Evolutionary conservation across 2,888 invertebrate species (phyloP).

Genomic region (Sthenelais limicola): DNA sequence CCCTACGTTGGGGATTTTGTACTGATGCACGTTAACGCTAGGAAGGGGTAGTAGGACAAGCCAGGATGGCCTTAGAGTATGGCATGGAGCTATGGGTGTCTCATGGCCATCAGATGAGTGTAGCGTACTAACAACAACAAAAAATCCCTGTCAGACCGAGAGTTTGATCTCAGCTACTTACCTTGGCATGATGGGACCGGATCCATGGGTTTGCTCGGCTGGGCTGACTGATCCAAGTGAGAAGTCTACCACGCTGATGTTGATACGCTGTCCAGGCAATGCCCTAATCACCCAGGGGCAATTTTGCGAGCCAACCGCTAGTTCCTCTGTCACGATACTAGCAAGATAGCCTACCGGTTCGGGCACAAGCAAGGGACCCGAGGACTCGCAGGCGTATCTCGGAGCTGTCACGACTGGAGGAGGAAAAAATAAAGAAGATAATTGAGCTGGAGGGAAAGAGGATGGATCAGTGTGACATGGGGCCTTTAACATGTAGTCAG

Average conservation of each 20-base stretch:
- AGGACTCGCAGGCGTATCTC: conserved; percentile 28
- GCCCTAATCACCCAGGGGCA: conserved; percentile 49
- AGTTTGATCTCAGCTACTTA: background rate
- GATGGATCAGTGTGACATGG: too few species aligned
- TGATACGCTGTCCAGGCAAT: conserved; percentile 48
- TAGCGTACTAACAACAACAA: background rate
- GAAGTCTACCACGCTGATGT: conserved; percentile 50
- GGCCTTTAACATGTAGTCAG: too few species aligned
- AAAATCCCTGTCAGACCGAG: background rate
- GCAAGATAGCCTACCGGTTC: conserved; percentile 26
- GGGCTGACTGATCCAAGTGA: conserved; percentile 2
- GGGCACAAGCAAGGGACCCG: conserved; percentile 32
- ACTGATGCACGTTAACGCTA: background rate
- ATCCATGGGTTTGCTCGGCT: background rate
- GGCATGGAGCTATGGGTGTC: too few species aligned
- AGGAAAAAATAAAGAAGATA: background rate
- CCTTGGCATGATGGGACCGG: conserved; percentile 30
- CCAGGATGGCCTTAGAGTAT: too few species aligned
- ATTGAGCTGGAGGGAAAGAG: too few species aligned
- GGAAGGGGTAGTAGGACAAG: background rate
- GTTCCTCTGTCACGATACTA: conserved; percentile 36
- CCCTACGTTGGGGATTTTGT: background rate
- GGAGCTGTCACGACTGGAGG: conserved; percentile 29
- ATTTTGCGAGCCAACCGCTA: conserved; percentile 26
- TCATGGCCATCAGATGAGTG: background rate